A percentile compares a stretch with the other conserved stretches of the same genome.
Conservation (phyloP, 2,113 vertebrate species). For the Dicrurus megarhynchus region DNA sequence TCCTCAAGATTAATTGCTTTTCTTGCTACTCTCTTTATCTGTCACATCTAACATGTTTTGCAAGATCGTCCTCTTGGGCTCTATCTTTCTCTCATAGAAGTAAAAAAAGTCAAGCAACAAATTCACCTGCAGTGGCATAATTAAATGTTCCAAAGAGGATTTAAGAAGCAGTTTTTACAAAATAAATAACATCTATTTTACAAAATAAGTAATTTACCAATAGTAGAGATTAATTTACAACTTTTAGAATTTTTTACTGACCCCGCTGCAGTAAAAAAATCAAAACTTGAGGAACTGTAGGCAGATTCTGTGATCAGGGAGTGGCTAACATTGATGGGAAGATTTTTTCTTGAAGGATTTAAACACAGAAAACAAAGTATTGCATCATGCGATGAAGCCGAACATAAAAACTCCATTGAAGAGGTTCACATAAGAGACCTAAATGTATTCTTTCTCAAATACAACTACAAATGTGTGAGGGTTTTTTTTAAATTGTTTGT, state of each 20-base stretch:
- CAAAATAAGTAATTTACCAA: background rate
- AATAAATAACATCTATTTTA: background rate
- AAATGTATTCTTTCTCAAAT: background rate
- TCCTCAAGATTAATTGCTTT: background rate
- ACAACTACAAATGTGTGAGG: background rate
- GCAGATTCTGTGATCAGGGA: background rate
- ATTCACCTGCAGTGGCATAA: background rate
- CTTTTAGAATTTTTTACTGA: background rate
- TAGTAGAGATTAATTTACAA: background rate
- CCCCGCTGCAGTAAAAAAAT: background rate
- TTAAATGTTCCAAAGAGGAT: background rate
- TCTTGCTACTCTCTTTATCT: background rate
- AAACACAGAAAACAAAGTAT: background rate
- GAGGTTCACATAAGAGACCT: background rate
- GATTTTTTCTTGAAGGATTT: background rate
- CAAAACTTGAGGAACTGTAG: constrained; percentile 41
- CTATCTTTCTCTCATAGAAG: background rate
- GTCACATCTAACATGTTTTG: background rate
- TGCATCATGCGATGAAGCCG: background rate
- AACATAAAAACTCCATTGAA: background rate
- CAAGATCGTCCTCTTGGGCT: background rate
- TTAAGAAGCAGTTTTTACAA: background rate
- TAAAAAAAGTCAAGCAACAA: background rate
- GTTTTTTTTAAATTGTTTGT: fast-evolving
- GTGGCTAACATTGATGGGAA: background rate